phyloP scores from a whole-genome alignment of 2,888 invertebrate genomes.

The Heliconius ethilla region DNA sequence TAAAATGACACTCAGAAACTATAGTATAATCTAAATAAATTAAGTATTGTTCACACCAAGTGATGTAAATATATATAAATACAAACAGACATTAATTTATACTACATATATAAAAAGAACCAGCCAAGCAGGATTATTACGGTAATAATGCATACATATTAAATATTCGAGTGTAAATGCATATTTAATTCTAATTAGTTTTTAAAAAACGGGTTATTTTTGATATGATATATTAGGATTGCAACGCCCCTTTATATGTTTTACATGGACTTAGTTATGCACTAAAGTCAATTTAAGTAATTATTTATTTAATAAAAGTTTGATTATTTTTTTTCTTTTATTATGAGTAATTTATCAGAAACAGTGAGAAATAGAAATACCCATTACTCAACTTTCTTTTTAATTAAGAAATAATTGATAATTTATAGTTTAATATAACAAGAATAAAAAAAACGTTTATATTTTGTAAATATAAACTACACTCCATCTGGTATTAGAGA shows the following conservation, averaged over 20 bases:
- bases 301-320: not conserved
- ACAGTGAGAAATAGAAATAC: too few relatives aligned
- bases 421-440: not conserved
- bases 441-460: too few relatives aligned
- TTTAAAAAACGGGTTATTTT: conserved; percentile 47
- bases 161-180: conserved; percentile 53
- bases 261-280: conserved; percentile 5
- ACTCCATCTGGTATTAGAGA: not conserved
- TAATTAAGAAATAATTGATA: not conserved
- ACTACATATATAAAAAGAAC: conserved; percentile 46
- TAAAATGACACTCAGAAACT: not conserved
- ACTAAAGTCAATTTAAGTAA: not conserved
- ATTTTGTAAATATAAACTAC: too few relatives aligned
- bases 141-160: conserved; percentile 49
- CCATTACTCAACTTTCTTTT: too few relatives aligned
- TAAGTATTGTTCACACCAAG: conserved; percentile 66
- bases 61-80: conserved; percentile 54
- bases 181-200: conserved; percentile 49
- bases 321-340: too few relatives aligned
- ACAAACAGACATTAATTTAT: conserved; percentile 39
- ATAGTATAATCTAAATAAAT: not conserved
- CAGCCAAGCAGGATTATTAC: conserved; percentile 70
- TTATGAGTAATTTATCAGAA: too few relatives aligned
- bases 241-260: conserved; percentile 53
- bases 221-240: conserved; percentile 60